Evolutionary conservation across 2,888 invertebrate genomes (phyloP), one percentile per base, ranked within the genome.

Genomic region (Melinopterus prodromus): DNA sequence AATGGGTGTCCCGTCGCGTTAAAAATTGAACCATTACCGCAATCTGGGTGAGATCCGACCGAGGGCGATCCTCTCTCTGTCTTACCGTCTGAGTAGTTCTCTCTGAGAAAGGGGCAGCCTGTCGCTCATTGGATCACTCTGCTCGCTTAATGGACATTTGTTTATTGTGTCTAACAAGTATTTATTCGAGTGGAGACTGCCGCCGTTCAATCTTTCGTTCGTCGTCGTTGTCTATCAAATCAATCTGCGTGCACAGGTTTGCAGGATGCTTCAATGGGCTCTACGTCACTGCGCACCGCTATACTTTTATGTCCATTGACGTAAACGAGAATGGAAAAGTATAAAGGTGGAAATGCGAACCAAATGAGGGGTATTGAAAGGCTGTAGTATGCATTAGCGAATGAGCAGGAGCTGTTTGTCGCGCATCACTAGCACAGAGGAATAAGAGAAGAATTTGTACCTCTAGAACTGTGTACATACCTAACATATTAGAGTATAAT

Each of bases 11-110:
- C 88, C 85, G 89, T 87, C 83, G 89, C 85, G 89, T 89, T 88
- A 89, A 89, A 89, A 89, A 89, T 89, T 89, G 88, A 88, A 88
- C 88, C 88, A 89, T 89, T 89, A 89, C 87, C 85, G 86, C 88
- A 88, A 88, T 88, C 88, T 84, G 85, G 83, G 83, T 84, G 83
- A 81, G 86, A 86, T 87, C 87, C 76, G 76, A 82, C 9, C 15
- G 26, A 2, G 26, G 26, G 3, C n/a, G 76, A 36, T 77, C 71
- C 77, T 77, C 37, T 77, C 71, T n/a, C 53, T 78, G 70, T 72
- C 38, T 14, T 69, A 69, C 71, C 70, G 36, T 53, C 12, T 53
- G 12, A 53, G 53, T 6, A 53, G 53, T 12, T 53, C 53, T 77
- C 36, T 77, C 71, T 12, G n/a, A 16, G 74, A 74, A 74, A 35